Evolutionary conservation across 2,797 vertebrate genomes (phyloP).

Genomic region (Melanotaenia nigrans): DNA sequence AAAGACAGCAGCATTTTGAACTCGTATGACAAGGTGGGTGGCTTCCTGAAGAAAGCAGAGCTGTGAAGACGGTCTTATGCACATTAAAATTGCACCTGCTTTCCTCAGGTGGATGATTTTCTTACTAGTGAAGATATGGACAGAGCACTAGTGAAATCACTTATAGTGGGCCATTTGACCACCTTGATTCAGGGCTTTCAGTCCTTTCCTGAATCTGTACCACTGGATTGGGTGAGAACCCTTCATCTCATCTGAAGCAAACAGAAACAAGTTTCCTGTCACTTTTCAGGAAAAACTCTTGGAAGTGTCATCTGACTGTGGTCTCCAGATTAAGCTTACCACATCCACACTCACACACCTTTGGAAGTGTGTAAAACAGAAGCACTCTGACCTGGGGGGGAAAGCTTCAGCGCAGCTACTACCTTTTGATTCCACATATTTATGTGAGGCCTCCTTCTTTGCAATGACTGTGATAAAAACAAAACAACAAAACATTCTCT

Average conservation of each 20-base stretch:
- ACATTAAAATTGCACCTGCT: no score
- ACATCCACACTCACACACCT: no score
- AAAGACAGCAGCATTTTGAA: no score
- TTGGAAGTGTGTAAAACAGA: not conserved
- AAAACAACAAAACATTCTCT: not conserved
- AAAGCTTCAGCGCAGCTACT: no score
- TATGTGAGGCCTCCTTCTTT: no score
- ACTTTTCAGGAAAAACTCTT: no score
- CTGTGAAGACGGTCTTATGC: no score
- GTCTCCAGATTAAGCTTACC: not conserved
- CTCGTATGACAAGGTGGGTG: no score
- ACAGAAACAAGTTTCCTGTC: conserved; percentile 2
- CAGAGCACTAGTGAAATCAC: not conserved
- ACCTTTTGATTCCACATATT: not conserved
- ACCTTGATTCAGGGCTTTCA: conserved; percentile 1
- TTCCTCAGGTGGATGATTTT: not conserved
- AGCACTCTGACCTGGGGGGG: not conserved
- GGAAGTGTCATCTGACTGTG: conserved; percentile 11
- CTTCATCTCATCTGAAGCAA: conserved; percentile 26
- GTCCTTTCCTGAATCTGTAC: conserved; percentile 6
- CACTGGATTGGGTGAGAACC: conserved; percentile 20
- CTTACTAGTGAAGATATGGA: conserved; percentile 9
- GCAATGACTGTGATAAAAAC: conserved; percentile 4
- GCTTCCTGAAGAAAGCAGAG: no score
- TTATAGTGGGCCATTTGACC: not conserved